Base-by-base conservation (phyloP, 1,140 invertebrate genomes). In the Vollenhovia emeryi region DNA sequence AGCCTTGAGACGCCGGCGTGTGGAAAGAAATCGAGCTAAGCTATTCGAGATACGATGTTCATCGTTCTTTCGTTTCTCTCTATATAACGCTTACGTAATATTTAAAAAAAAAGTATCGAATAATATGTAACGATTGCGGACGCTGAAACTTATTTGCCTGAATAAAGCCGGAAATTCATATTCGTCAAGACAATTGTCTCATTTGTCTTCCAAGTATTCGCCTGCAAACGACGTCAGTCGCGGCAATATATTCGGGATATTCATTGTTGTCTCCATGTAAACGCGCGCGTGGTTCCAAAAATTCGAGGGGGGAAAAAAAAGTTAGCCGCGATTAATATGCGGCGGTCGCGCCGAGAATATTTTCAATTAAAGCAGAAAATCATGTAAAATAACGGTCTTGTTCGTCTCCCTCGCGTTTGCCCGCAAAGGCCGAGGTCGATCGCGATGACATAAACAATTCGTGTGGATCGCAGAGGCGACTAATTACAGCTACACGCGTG, bases 401-500 rank as follows among this genome's bases (percentile, higher is more conserved):
- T 66, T 78, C 11, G 24, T n/a, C 21, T 78, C 11, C 8, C 21
- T n/a, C 13, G 55, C 27, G 7, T 33, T n/a, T 4, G 11, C n/a
- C 4, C 13, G 50, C 13, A 57, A 64, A 55, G 60, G 9, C 33
- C 8, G 24, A 71, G 78, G 50, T 57, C 33, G 27, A 71, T 82
- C 24, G 24, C 13, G 66, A 73, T 71, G 66, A 73, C 36, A 80
- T 73, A 71, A 73, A 73, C 50, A 82, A 82, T 82, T 80, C 36
- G 36, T 21, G 64, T 15, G 8, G 27, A 80, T 80, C 55, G 43
- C 43, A 48, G 40, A 18, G 40, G 4, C 33, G 24, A 36, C 50
- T 82, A 82, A 82, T 82, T 73, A 82, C 13, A 82, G 73, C 36
- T 43, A 36, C 24, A 30, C 9, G 27, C 57, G 21, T 55, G n/a